Conservation (phyloP, 2,797 vertebrate genomes). For the Gymnothorax javanicus region DNA sequence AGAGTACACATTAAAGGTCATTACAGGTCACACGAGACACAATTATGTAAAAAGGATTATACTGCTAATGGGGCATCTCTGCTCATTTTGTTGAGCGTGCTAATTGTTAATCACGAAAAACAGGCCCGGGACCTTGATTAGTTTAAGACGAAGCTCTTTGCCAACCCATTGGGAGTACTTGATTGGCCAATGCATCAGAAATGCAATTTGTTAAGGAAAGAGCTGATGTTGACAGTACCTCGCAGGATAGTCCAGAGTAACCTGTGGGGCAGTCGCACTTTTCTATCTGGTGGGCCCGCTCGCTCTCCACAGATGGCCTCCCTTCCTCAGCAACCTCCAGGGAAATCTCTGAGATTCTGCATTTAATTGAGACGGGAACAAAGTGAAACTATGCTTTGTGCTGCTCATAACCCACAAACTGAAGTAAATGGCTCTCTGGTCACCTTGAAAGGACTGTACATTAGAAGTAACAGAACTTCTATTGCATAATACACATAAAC, state of each 20-base stretch:
- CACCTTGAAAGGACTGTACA: background rate
- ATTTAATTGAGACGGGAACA: background rate
- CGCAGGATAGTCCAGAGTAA: conserved; percentile 91
- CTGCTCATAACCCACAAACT: background rate
- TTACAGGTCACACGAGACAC: background rate
- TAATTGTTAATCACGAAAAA: background rate
- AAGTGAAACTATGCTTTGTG: background rate
- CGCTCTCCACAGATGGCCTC: conserved; percentile 66
- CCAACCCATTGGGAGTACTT: background rate
- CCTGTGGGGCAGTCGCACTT: conserved; percentile 86
- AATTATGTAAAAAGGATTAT: background rate
- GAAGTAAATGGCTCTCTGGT: background rate
- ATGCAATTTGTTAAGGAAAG: background rate
- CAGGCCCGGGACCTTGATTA: background rate
- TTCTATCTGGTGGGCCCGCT: conserved; percentile 84
- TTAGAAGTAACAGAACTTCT: too few relatives aligned
- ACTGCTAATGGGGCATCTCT: background rate
- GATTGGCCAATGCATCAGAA: background rate
- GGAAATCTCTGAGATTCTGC: conserved; percentile 93
- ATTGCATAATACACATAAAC: too few relatives aligned
- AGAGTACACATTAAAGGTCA: background rate
- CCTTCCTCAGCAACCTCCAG: conserved; percentile 85
- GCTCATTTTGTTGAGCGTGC: background rate
- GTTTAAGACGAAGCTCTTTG: background rate
- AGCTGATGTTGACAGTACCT: conserved; percentile 72